Base-by-base conservation (phyloP, 2,888 invertebrate genomes). In the Dasysyrphus tricinctus region DNA sequence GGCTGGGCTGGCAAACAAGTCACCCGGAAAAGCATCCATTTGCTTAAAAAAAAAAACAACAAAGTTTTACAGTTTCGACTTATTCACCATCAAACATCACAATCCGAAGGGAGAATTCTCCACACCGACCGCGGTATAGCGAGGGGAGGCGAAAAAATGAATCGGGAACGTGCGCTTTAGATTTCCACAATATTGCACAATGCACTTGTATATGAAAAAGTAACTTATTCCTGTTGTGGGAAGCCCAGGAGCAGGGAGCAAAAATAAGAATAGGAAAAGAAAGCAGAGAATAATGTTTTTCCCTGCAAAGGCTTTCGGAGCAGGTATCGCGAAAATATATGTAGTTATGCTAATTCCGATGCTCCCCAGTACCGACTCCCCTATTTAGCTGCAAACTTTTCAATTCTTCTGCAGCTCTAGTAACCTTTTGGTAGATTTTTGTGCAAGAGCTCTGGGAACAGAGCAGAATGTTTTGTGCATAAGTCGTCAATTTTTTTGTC, bases 331-430 rank as follows among this genome's bases (percentile, higher is more conserved):
- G 78, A 78, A 47, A 61, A 61, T 61, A 73, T 57, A 82, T 61
- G 61, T 69, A 78, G 78, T 74, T 69, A 82, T 83, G 78, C 69
- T 83, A 83, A 83, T 83, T 78, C 74, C 69, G 5, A 39, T 39
- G 39, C 24, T 34, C 37, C 42, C 37, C 42, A 24, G 5, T 29
- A 11, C 34, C 12, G 37, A 29, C 61, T 42, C 37, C 59, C 24
- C 29, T 9, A 49, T 61, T 69, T 42, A 67, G 57, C 49, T 19
- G 57, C 14, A 49, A 57, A 44, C 59, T 42, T 42, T 39, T 32
- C 32, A 39, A 69, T 69, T 12, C 49, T 65, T n/a, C 11, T 29
- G 42, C 54, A 32, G 37, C 44, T 37, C 12, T n/a, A 61, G 34
- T 37, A 32, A 56, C 39, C 42, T 51, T 72, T 77, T 51, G 44